Percentiles rank a stretch among this genome's conserved stretches.
phyloP scores from a whole-genome alignment of 2,888 invertebrate genomes.

The Brenthis daphne region DNA sequence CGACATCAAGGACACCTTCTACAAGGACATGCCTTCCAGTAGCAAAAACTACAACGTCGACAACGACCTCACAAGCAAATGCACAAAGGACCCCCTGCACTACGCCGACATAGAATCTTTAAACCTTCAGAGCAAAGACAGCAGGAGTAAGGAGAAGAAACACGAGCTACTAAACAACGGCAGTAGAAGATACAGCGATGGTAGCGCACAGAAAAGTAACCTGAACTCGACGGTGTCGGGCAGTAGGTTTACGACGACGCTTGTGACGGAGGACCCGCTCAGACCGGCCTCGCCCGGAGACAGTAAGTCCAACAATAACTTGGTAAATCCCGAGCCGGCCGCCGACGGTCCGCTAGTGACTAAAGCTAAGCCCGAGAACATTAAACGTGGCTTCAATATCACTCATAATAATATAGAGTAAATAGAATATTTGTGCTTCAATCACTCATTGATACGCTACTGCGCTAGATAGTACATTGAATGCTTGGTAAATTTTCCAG shows the following conservation, averaged over 20 bases:
- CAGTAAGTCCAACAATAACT: conserved; percentile 51
- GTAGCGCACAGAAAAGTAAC: conserved; percentile 65
- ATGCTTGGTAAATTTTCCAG: neutral
- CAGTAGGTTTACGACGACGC: conserved; percentile 71
- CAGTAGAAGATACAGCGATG: conserved; percentile 68
- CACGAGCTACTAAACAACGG: conserved; percentile 66
- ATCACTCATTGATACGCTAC: neutral
- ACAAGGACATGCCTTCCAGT: conserved; percentile 71
- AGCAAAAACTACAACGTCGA: conserved; percentile 72
- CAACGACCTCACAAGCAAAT: conserved; percentile 58
- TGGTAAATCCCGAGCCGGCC: conserved; percentile 38
- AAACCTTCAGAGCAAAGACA: conserved; percentile 57
- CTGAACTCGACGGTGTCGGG: conserved; percentile 48
- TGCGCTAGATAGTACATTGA: neutral
- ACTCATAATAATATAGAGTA: conserved; percentile 47
- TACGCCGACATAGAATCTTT: conserved; percentile 56
- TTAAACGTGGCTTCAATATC: conserved; percentile 69
- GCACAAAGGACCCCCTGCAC: conserved; percentile 52
- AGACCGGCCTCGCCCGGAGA: conserved; percentile 56
- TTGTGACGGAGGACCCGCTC: conserved; percentile 63
- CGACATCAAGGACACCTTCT: conserved; percentile 66
- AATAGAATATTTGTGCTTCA: neutral
- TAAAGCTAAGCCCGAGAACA: conserved; percentile 59
- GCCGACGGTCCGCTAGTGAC: conserved; percentile 55
- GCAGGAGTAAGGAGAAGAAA: conserved; percentile 48